Evolutionary conservation across 2,113 vertebrate species (phyloP).

Genomic region (Carlito syrichta): DNA sequence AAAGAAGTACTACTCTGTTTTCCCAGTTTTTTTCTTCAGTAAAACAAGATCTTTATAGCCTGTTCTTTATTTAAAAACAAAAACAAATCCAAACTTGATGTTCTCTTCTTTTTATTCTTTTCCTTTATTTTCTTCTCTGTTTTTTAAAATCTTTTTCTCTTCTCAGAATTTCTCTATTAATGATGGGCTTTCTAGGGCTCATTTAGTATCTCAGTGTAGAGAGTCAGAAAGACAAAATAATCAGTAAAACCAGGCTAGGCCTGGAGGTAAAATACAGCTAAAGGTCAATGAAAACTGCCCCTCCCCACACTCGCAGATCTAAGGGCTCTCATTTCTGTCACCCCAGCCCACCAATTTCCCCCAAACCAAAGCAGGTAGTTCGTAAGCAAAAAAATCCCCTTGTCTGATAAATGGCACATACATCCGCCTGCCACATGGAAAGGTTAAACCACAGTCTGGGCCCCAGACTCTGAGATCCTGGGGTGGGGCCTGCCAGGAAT

Average conservation of each 20-base stretch:
- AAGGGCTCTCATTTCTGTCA: constrained; percentile 45
- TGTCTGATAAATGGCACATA: constrained; percentile 63
- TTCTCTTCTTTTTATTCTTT: constrained; percentile 10
- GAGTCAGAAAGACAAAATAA: constrained; percentile 11
- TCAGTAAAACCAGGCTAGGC: not conserved
- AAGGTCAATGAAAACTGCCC: constrained; percentile 30
- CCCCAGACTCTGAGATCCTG: constrained; percentile 53
- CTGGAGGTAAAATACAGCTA: not conserved
- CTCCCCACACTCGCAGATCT: constrained; percentile 24
- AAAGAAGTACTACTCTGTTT: constrained; percentile 8
- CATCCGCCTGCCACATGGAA: constrained; percentile 44
- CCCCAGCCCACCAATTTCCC: constrained; percentile 57
- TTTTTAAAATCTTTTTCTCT: constrained; percentile 24
- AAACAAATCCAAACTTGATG: not conserved
- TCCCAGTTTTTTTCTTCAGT: not conserved
- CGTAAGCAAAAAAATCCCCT: constrained; percentile 70
- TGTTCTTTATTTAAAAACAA: not conserved
- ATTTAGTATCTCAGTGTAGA: not conserved
- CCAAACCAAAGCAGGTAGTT: constrained; percentile 47
- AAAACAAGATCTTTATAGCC: constrained; percentile 33
- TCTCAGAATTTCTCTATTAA: constrained; percentile 40
- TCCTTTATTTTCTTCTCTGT: not conserved
- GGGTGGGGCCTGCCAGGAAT: constrained; percentile 54
- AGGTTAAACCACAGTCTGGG: constrained; percentile 75
- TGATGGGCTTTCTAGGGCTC: not conserved